Percentiles rank a stretch among this genome's conserved stretches.
phyloP scores from a whole-genome alignment of 2,888 invertebrate genomes.

The Cosmopolites sordidus region DNA sequence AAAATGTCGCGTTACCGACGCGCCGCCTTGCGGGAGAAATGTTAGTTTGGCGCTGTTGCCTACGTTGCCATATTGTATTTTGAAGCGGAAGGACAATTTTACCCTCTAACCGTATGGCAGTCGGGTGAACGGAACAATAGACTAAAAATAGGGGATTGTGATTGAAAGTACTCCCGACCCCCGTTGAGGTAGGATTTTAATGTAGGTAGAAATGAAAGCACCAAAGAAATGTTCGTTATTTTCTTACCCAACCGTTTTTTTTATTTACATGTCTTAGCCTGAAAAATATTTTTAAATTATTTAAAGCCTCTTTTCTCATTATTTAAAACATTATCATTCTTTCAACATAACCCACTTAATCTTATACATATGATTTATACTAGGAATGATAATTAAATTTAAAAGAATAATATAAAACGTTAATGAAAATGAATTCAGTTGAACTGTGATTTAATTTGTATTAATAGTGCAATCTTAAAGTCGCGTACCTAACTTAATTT shows the following conservation, averaged over 20 bases:
- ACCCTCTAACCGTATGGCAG: constrained; percentile 7
- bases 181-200: constrained; percentile 20
- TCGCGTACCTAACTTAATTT: no score
- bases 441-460: no score
- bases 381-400: no score
- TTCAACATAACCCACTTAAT: no score
- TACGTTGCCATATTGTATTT: constrained; percentile 16
- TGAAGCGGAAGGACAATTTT: constrained; percentile 15
- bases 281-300: no score
- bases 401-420: no score
- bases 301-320: no score
- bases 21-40: constrained; percentile 46
- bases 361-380: no score
- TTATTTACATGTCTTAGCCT: no score
- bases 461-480: no score
- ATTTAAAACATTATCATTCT: no score
- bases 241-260: background rate
- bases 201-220: constrained; percentile 8
- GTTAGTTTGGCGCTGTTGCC: constrained; percentile 29
- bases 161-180: constrained; percentile 23
- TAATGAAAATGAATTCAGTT: no score
- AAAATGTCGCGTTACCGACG: constrained; percentile 64
- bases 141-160: constrained; percentile 19
- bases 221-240: constrained; percentile 1
- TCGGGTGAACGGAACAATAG: constrained; percentile 21